Conservation (phyloP, 2,113 vertebrate species). For the Toxotes chatareus region DNA sequence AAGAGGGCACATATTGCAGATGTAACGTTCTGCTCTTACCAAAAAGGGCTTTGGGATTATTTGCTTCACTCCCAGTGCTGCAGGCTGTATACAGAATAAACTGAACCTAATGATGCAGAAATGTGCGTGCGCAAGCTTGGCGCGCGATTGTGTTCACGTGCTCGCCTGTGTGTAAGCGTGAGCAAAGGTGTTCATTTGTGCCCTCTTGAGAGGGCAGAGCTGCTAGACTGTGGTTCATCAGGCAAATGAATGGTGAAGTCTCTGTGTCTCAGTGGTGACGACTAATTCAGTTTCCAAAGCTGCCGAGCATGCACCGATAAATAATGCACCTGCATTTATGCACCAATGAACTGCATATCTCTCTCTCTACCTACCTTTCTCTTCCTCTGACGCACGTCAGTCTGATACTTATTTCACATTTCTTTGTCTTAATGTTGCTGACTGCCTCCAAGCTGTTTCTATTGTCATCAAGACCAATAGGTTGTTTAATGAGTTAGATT, state of each 20-base stretch:
- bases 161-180: constrained; percentile 1
- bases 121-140: constrained; percentile 7
- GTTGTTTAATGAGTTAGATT: constrained; percentile 33
- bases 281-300: constrained; percentile 62
- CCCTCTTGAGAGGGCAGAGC: constrained; percentile 33
- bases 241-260: constrained; percentile 69
- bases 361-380: constrained; percentile 11
- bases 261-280: constrained; percentile 54
- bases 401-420: constrained; percentile 35
- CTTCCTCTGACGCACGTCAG: neutral
- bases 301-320: constrained; percentile 55
- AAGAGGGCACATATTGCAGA: too few relatives aligned
- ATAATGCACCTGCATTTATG: constrained; percentile 65
- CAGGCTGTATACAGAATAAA: constrained; percentile 21
- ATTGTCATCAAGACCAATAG: constrained; percentile 5
- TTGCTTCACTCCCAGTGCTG: neutral
- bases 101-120: constrained; percentile 47
- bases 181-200: constrained; percentile 24
- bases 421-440: constrained; percentile 17
- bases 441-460: constrained; percentile 4
- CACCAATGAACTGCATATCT: constrained; percentile 31
- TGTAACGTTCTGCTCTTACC: neutral
- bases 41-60: neutral
- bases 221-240: constrained; percentile 55
- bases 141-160: neutral